Evolutionary conservation across 2,888 invertebrate genomes (phyloP), one percentile per base, ranked within the genome.

Genomic region (Apodemia zela): DNA sequence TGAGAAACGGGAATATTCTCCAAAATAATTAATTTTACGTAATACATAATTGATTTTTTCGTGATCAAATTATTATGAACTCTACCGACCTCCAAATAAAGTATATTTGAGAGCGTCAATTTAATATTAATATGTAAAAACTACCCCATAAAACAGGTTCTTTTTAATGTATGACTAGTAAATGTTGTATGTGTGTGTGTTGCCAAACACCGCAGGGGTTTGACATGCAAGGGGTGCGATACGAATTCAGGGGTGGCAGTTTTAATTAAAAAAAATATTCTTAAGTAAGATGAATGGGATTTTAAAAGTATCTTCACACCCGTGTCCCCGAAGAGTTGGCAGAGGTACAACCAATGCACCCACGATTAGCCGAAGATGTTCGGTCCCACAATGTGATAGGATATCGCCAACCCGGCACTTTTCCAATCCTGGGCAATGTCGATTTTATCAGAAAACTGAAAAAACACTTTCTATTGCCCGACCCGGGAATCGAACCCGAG

Each of bases 101-200:
- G 51, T 18, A 2, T 51, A 51, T 51, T 51, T 25, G 25, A 21
- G 11, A 13, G 10, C 13, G 13, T 18, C 51, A 25, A 18, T 25
- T 51, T 25, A 25, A 21, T 29, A 25, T 54, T 54, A 68, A 70
- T 68, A 66, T 65, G 69, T 80, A 80, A 83, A 81, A 85, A 79
- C 80, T 80, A 84, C 80, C 86, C 82, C 74, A 73, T 73, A 71
- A 75, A 84, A 83, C 89, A 89, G 89, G 89, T 89, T 85, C 73
- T 78, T 84, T 85, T 81, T 82, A 87, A 89, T 89, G 87, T 89
- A 89, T 87, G 78, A 75, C 76, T 77, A 84, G 86, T 85, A 83
- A 82, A 78, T 82, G 80, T 78, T 73, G 66, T 73, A 64, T 68
- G 67, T 69, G 71, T 71, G 67, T 71, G 66, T 25, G n/a, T 69